Base-by-base conservation (phyloP, 2,113 vertebrate species). In the Perccottus glenii region DNA sequence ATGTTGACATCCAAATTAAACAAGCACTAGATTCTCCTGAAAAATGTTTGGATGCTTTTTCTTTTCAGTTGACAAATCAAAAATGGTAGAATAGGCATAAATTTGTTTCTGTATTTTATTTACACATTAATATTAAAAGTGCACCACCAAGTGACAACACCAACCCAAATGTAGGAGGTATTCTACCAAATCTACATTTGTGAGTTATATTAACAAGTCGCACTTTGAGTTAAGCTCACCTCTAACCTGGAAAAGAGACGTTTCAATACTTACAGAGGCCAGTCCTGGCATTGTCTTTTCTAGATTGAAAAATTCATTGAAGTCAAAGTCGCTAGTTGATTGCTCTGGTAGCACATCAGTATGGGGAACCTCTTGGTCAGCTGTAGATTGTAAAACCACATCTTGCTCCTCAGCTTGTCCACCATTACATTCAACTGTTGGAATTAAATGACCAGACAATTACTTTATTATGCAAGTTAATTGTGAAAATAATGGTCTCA, bases 281-380 rank as follows among this genome's bases (percentile, higher is more conserved):
- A 99, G 85, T 51, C 94, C 95, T 67, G 97, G 97, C 91, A 99
- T 95, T 4, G 94, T 96, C 88, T 98, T 98, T 85, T 99, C 98
- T 88, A 99, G 90, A 89, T 98, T 98, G 90, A 98, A 99, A 88
- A 98, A 98, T 73, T 99, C 98, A 79, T 99, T 98, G 91, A 98
- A 98, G 91, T 99, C 97, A 90, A 99, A 99, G 50, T 98, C 98
- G 87, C 96, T 95, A 12, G 93, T 87, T 14, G 94, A 90, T 52
- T 95, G 93, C 75, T 97, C 96, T 9, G 95, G 93, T 44, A 97
- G 81, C 51, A 94, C 85, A 0, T 93, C 90, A 6, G 96, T 92
- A 76, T 91, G 94, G 27, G 95, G 96, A 78, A 97, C 98, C 79
- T 98, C 97, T 80, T 98, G 97, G 85, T 98, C 96, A 43, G 95